phyloP scores from a whole-genome alignment of 64 coral and sea anemone species.

The Astreopora myriophthalma region DNA sequence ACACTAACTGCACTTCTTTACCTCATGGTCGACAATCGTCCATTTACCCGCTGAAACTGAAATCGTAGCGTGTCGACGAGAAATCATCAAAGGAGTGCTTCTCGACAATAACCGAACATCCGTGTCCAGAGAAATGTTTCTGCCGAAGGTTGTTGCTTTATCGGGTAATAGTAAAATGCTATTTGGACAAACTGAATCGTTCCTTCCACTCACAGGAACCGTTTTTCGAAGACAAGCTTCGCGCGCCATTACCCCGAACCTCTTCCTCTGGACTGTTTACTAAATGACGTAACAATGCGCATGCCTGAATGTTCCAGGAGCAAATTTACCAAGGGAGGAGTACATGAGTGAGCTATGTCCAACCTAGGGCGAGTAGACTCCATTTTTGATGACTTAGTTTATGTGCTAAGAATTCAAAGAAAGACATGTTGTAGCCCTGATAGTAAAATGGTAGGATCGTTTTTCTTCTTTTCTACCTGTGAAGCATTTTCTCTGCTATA shows the following conservation, averaged over 20 bases:
- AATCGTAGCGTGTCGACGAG: slow-evolving; percentile 91
- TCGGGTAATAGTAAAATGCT: slow-evolving; percentile 72
- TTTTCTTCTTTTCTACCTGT: too few relatives aligned
- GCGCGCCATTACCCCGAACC: slow-evolving; percentile 39
- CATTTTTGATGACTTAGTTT: too few relatives aligned
- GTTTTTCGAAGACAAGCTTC: slow-evolving; percentile 90
- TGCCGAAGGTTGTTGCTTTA: slow-evolving; percentile 84
- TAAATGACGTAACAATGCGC: slow-evolving; percentile 52
- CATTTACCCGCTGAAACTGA: slow-evolving; percentile 74
- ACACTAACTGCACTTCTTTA: too few relatives aligned
- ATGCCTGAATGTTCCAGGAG: background rate
- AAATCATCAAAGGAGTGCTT: slow-evolving; percentile 86
- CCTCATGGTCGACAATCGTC: slow-evolving; percentile 90
- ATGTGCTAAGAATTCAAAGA: too few relatives aligned
- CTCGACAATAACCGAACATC: slow-evolving; percentile 83
- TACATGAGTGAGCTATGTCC: background rate
- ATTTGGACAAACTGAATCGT: slow-evolving; percentile 89
- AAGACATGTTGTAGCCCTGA: too few relatives aligned
- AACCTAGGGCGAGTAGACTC: background rate
- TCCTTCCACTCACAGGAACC: slow-evolving; percentile 78
- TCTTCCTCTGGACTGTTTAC: background rate
- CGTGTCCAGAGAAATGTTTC: slow-evolving; percentile 72
- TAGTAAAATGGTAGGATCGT: too few relatives aligned
- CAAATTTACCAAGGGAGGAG: background rate
- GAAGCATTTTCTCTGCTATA: too few relatives aligned